phyloP scores from a whole-genome alignment of 2,888 invertebrate genomes.

The Ectemnius continuus region DNA sequence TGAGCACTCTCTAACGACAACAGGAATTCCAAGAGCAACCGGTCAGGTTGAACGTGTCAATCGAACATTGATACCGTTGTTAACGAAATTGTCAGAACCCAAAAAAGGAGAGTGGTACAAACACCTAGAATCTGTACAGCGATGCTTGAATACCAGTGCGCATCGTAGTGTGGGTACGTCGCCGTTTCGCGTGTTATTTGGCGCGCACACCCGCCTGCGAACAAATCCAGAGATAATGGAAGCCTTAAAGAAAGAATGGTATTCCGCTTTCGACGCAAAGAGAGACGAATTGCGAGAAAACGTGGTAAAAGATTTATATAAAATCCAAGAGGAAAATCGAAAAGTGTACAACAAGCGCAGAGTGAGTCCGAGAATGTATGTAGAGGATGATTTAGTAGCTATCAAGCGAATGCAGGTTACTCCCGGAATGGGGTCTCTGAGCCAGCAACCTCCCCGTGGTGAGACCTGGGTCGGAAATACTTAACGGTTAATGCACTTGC shows the following conservation, averaged over 20 bases:
- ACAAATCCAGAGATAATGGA: slow-evolving; percentile 6
- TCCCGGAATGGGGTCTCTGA: too few species aligned
- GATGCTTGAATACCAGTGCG: neutral
- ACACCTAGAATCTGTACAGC: neutral
- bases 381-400: neutral
- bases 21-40: neutral
- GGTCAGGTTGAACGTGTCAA: neutral
- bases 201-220: neutral
- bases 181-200: slow-evolving; percentile 2
- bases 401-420: slow-evolving; percentile 1
- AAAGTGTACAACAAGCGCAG: neutral
- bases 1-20: neutral
- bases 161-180: neutral
- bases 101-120: neutral
- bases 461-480: too few species aligned
- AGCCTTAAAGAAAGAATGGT: neutral
- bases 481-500: too few species aligned
- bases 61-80: neutral
- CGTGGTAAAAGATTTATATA: neutral
- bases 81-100: neutral
- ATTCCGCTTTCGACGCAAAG: neutral
- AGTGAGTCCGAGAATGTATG: too few species aligned
- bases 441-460: too few species aligned
- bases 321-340: neutral
- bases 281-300: neutral